These are phyloP conservation scores for Archips xylosteana DNA, from an alignment of 2,888 invertebrate genomes.

Conservation along the genomic window DNA sequence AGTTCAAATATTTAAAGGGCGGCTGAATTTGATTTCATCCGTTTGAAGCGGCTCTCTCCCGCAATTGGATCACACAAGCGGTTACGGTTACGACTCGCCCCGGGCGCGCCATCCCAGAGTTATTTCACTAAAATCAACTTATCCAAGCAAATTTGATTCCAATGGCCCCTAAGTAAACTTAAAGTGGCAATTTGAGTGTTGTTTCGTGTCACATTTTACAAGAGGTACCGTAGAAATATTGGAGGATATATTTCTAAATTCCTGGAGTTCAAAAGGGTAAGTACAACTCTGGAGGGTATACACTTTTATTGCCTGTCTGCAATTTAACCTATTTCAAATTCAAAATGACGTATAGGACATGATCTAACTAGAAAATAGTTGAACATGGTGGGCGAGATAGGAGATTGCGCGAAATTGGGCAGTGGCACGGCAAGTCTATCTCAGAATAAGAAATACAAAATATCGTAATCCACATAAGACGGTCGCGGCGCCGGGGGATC, in stretches of 20 bases:
- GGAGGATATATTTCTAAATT: background rate
- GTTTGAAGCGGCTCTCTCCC: constrained; percentile 62
- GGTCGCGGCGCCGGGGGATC: constrained; percentile 74
- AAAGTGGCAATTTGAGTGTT: constrained; percentile 53
- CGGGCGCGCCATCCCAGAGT: constrained; percentile 57
- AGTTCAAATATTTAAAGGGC: constrained; percentile 84
- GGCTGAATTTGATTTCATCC: constrained; percentile 74
- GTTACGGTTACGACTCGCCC: constrained; percentile 67
- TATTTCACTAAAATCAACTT: constrained; percentile 76
- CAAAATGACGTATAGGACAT: constrained; percentile 9
- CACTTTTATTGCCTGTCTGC: background rate
- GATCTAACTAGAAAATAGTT: constrained; percentile 16
- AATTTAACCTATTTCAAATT: constrained; percentile 28
- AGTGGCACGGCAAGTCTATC: constrained; percentile 56
- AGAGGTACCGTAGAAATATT: constrained; percentile 17
- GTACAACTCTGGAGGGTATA: background rate
- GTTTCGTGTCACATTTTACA: constrained; percentile 20
- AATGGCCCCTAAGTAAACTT: constrained; percentile 71
- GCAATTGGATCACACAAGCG: constrained; percentile 82
- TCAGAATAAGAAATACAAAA: constrained; percentile 64
- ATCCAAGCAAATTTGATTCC: constrained; percentile 75
- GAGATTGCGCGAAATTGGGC: constrained; percentile 35
- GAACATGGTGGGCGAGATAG: constrained; percentile 3
- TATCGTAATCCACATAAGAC: constrained; percentile 71
- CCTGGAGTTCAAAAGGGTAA: background rate